Base-by-base conservation (phyloP, 2,797 vertebrate genomes). In the Chaenodraco wilsoni region DNA sequence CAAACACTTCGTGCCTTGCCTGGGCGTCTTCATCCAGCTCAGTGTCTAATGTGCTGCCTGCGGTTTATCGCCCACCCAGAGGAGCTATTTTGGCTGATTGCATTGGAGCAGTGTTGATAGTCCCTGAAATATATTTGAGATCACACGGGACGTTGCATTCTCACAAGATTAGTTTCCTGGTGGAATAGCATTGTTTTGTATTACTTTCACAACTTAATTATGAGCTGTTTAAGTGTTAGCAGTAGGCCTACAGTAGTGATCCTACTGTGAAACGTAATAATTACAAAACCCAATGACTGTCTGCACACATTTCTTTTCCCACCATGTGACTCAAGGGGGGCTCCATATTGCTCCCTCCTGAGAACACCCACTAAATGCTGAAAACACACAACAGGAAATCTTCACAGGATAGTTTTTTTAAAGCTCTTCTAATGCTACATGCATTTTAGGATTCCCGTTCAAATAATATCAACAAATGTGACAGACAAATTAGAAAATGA, bases 51-150 rank as follows among this genome's bases (percentile, higher is more conserved):
- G 23, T 65, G 67, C 43, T 23, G 65, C 4, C 66, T 71, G 52
- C 33, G 33, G 33, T 37, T 37, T 37, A 37, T 37, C 33, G 33
- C 79, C 63, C 48, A 68, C 50, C 23, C 41, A 70, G 44, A 23
- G 65, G 67, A 67, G 51, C 55, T 70, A 4, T 77, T 71, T 63
- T 51, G 48, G 63, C 61, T 76, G 33, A 66, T 74, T 83, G 78
- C 72, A 66, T 67, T 7, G 78, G 45, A 44, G 19, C 11, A 46
- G 55, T 62, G 21, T 43, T 31, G 43, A 31, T 8, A 46, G 19
- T 41, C 46, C 73, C 58, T 54, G 74, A 59, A 75, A 75, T 63
- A 21, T 62, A 54, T 63, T 76, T 79, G 14, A 27, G 17, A 74
- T 76, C 67, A 61, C 61, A 69, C 16, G 56, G 65, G 65, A 33